Percentiles rank a stretch among this genome's conserved stretches.
Conservation (phyloP, 2,797 vertebrate genomes). For the Sebastes iracundus region DNA sequence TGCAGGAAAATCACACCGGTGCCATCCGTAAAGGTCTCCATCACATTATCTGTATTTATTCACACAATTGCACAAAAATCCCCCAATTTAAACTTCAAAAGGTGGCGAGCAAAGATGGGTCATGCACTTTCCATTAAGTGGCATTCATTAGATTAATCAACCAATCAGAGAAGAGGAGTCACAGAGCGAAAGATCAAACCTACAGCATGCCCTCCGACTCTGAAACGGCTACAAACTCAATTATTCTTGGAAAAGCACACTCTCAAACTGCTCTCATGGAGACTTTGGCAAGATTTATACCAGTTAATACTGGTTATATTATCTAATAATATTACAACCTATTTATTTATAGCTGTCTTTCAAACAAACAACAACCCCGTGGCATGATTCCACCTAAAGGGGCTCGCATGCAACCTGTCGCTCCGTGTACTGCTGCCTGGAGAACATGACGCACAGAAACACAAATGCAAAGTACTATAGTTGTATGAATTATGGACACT, state of each 20-base stretch:
- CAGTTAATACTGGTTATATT: background rate
- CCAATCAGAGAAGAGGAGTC: constrained; percentile 10
- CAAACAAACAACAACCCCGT: background rate
- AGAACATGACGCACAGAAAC: background rate
- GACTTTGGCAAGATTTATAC: background rate
- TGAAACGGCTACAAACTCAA: constrained; percentile 16
- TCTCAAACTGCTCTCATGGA: background rate
- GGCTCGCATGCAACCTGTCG: background rate
- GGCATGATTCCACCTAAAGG: background rate
- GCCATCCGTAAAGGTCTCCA: constrained; percentile 23
- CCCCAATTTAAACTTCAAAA: constrained; percentile 35
- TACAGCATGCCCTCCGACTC: background rate
- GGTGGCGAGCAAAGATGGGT: constrained; percentile 1
- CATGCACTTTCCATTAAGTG: constrained; percentile 48
- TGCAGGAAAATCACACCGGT: background rate
- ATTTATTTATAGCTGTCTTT: background rate
- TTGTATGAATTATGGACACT: background rate
- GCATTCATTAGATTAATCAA: constrained; percentile 54
- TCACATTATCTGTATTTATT: constrained; percentile 41
- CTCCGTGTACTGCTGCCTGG: too few relatives aligned
- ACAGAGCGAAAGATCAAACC: constrained; percentile 5
- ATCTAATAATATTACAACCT: background rate
- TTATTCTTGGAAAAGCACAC: background rate
- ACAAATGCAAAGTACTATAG: background rate
- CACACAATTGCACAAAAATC: constrained; percentile 31